Conservation (phyloP, 2,888 invertebrate species). For the Scaptodrosophila latifasciaeformis region DNA sequence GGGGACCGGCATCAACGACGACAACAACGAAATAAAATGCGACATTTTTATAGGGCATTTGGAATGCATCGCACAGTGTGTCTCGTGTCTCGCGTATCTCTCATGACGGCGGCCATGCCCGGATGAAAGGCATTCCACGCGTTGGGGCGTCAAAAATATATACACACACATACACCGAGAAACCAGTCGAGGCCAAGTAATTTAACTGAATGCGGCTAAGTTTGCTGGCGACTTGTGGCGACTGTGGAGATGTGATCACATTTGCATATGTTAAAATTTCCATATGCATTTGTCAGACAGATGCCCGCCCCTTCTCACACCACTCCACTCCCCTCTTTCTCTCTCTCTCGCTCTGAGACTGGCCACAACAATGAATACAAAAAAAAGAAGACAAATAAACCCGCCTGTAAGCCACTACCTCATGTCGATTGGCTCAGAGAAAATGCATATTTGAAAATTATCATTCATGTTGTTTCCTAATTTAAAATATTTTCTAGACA, state of each 20-base stretch:
- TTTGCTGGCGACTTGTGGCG: background rate
- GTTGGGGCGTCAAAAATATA: too few species aligned
- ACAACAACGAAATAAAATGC: constrained; percentile 48
- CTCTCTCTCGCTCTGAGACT: too few species aligned
- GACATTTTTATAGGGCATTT: constrained; percentile 64
- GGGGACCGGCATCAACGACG: constrained; percentile 26
- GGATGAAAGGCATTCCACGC: constrained; percentile 1
- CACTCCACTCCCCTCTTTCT: too few species aligned
- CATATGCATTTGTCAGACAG: constrained; percentile 44
- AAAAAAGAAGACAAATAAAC: background rate
- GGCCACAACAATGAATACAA: too few species aligned
- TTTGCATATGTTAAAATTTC: constrained; percentile 48
- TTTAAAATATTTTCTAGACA: too few species aligned
- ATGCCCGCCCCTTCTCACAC: too few species aligned
- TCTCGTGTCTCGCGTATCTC: too few species aligned
- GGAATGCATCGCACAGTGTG: constrained; percentile 43
- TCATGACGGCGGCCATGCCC: background rate
- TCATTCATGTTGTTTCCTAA: too few species aligned
- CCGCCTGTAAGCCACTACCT: background rate
- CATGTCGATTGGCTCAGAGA: background rate
- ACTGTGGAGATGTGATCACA: constrained; percentile 24
- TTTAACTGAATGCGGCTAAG: too few species aligned
- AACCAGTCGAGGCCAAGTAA: too few species aligned
- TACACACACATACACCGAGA: too few species aligned
- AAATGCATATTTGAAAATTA: background rate